These are phyloP conservation scores for Pasiphila rectangulata DNA, from an alignment of 2,888 invertebrate species.

Conservation along the genomic window DNA sequence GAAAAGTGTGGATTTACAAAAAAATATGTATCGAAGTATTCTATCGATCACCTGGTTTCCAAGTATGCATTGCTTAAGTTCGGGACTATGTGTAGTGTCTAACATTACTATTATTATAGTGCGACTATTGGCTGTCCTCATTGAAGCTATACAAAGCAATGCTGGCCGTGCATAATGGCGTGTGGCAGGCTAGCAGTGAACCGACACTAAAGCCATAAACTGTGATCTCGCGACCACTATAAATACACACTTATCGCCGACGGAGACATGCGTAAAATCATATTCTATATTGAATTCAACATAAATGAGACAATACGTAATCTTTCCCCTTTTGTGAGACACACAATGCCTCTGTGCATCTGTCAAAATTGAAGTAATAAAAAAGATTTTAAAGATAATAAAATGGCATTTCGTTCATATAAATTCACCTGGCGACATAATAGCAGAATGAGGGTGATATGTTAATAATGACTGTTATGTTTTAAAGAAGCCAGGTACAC, in stretches of 20 bases:
- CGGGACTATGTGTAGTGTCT: too few species aligned
- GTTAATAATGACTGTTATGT: too few species aligned
- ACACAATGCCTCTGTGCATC: too few species aligned
- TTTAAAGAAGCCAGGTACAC: too few species aligned
- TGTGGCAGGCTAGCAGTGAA: constrained; percentile 28
- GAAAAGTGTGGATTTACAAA: not conserved
- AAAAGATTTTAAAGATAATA: not conserved
- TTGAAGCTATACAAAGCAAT: constrained; percentile 1
- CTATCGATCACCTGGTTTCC: not conserved
- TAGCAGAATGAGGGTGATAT: too few species aligned
- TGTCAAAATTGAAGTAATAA: too few species aligned
- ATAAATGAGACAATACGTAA: constrained; percentile 2
- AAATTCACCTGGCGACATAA: too few species aligned
- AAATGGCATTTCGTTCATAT: too few species aligned
- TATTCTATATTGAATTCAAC: constrained; percentile 12
- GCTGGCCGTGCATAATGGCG: constrained; percentile 31
- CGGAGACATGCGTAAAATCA: constrained; percentile 4
- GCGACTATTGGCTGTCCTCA: too few species aligned
- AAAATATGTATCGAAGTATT: not conserved
- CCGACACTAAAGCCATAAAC: constrained; percentile 29
- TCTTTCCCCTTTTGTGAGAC: too few species aligned
- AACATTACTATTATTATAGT: too few species aligned
- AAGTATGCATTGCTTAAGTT: not conserved
- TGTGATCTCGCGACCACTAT: constrained; percentile 37
- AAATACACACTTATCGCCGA: constrained; percentile 33